Conservation (phyloP, 2,113 vertebrate species). For the Hemicordylus capensis region DNA sequence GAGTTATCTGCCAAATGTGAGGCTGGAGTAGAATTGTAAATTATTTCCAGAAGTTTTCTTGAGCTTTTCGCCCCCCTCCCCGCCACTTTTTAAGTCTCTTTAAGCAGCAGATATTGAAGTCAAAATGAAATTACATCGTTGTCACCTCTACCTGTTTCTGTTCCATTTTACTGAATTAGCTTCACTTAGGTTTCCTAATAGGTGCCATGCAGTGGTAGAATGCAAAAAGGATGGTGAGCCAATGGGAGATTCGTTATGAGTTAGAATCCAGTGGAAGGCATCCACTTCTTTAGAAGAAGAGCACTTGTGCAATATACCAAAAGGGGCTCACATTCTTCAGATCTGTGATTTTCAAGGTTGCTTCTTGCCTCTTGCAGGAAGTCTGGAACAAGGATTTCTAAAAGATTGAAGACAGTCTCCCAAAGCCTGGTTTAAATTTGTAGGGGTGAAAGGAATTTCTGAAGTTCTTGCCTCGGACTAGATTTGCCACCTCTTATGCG, state of each 20-base stretch:
- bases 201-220: background rate
- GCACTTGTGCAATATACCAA: background rate
- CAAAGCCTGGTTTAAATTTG: conserved; percentile 42
- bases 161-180: background rate
- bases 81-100: conserved; percentile 33
- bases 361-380: conserved; percentile 78
- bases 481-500: background rate
- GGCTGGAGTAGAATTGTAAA: conserved; percentile 65
- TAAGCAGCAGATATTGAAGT: background rate
- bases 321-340: background rate
- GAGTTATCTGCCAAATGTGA: conserved; percentile 74
- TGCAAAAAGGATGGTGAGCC: background rate
- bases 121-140: background rate
- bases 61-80: conserved; percentile 50
- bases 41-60: conserved; percentile 72
- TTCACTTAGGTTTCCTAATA: background rate
- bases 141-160: conserved; percentile 34
- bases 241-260: background rate
- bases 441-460: background rate
- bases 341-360: conserved; percentile 21
- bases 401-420: conserved; percentile 68
- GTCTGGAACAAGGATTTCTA: conserved; percentile 81
- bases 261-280: background rate
- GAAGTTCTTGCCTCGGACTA: background rate
- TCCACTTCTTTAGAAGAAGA: background rate